phyloP scores from a whole-genome alignment of 2,888 invertebrate genomes.

The Glyphotaelius pellucidus region DNA sequence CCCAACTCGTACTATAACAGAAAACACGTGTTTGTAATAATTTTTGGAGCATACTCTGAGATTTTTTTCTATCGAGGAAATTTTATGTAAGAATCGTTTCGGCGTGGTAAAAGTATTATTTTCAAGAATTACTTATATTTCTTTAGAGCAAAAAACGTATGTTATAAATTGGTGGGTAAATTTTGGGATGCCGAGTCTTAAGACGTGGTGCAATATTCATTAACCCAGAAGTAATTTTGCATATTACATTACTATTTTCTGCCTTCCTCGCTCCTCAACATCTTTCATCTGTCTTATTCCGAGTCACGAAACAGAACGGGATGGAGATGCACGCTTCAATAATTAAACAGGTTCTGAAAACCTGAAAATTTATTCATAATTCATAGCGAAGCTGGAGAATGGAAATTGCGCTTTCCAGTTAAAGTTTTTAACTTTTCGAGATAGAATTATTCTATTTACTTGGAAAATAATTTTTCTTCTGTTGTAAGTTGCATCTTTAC shows the following conservation, averaged over 20 bases:
- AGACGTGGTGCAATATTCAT: neutral
- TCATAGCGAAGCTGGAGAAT: neutral
- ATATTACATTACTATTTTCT: neutral
- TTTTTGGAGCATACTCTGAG: too few species aligned
- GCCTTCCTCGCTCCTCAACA: neutral
- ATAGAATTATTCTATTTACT: neutral
- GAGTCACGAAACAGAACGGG: neutral
- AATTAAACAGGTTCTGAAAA: neutral
- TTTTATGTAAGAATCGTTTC: too few species aligned
- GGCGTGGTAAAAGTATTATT: too few species aligned
- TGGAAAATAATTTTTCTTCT: neutral
- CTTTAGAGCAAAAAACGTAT: too few species aligned
- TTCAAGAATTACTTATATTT: too few species aligned
- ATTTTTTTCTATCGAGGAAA: too few species aligned
- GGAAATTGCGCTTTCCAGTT: neutral
- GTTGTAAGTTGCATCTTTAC: too few species aligned
- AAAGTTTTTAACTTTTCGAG: neutral
- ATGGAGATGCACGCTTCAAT: neutral
- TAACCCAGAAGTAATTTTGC: neutral
- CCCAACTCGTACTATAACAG: too few species aligned
- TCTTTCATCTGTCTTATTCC: neutral
- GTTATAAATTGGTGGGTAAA: too few species aligned
- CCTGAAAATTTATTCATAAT: neutral
- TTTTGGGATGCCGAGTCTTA: neutral
- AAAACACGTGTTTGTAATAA: too few species aligned